Conservation (phyloP, 2,888 invertebrate species). For the Apodemia zela region DNA sequence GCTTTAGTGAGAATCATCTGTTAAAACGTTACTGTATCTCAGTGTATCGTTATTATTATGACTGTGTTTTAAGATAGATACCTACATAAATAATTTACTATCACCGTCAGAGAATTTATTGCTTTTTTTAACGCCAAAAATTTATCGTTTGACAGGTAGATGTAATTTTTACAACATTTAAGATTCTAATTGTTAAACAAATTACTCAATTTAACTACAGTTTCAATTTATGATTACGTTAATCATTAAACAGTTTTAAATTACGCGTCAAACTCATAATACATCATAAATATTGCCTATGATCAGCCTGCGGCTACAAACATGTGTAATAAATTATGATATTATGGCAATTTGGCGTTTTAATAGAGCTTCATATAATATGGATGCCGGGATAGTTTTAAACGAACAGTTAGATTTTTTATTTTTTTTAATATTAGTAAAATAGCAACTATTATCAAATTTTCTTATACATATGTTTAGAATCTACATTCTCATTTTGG, state of each 20-base stretch:
- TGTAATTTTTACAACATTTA: constrained; percentile 1
- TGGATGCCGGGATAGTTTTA: not conserved
- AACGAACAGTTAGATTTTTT: not conserved
- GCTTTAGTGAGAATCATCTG: too few relatives aligned
- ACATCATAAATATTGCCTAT: constrained; percentile 20
- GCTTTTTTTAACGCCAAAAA: not conserved
- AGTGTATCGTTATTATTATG: too few relatives aligned
- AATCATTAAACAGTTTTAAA: constrained; percentile 10
- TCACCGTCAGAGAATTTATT: not conserved
- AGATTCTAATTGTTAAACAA: constrained; percentile 13
- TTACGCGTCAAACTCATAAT: constrained; percentile 14
- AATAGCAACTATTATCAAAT: too few relatives aligned
- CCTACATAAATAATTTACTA: too few relatives aligned
- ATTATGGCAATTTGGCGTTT: constrained; percentile 19
- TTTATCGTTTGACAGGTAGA: not conserved
- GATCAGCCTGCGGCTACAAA: constrained; percentile 21
- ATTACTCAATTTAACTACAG: constrained; percentile 14
- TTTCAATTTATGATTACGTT: constrained; percentile 13
- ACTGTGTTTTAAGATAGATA: too few relatives aligned
- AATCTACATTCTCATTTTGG: too few relatives aligned
- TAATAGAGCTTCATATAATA: constrained; percentile 18
- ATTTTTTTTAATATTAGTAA: not conserved
- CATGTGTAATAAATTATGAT: constrained; percentile 21
- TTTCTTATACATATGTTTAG: too few relatives aligned
- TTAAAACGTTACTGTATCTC: too few relatives aligned